Evolutionary conservation across 1,140 invertebrate genomes (phyloP), one percentile per base, ranked within the genome.

Genomic region (Calycopis cecrops): DNA sequence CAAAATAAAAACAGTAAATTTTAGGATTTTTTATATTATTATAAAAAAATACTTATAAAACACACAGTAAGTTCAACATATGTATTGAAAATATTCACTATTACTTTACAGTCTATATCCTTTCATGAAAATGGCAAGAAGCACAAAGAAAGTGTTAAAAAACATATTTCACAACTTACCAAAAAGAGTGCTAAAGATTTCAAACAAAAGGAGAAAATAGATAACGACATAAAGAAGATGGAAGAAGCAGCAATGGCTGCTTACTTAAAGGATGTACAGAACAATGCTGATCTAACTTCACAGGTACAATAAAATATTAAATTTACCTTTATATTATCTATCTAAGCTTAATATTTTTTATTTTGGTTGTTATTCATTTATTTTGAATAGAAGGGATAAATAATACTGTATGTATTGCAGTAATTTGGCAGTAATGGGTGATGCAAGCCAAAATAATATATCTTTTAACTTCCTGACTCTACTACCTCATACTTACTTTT

Each of bases 121-220:
- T 98, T 98, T 80, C 97, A 99, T 86, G 97, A 99, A 86, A 93
- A 92, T 88, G 97, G 98, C 3, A 95, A 95, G 80, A 90, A 94
- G 51, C 98, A 99, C 82, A 95, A 99, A 81, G 94, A 96, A 85
- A 98, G 96, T 93, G 96, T 99, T 18, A 91, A 93, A 56, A 96
- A 96, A 75, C 91, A 93, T 58, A 91, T 99, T 55, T 92, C 93
- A 60, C 93, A 96, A 61, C 96, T 98, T 54, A 92, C 92, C 51
- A 95, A 94, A 63, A 95, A 93, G 67, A 96, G 95, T 69, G 87
- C 91, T 0, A 93, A 94, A 64, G 91, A 96, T 56, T 91, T 93
- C 38, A 94, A 94, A 72, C 92, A 94, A 58, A 90, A 92, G 54
- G 88, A 92, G 55, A 93, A 96, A 78, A 90, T 94, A 63, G 93